Conservation (phyloP, 2,888 invertebrate species). For the Noctuana brunneofusca region DNA sequence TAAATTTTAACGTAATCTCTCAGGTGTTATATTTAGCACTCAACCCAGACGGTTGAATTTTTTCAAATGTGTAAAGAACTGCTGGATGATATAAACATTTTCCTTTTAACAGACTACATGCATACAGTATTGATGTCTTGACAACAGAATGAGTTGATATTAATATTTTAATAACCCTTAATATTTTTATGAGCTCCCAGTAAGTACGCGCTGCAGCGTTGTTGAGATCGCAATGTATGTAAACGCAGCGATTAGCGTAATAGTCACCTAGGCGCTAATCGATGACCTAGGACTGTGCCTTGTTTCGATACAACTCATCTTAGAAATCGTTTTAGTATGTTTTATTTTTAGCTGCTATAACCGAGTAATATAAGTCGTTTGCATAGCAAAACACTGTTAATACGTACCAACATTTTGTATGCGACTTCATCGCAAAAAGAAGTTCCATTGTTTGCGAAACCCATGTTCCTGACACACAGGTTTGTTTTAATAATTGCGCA, state of each 20-base stretch:
- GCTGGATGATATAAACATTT: slow-evolving; percentile 20
- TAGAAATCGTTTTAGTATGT: not conserved
- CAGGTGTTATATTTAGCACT: slow-evolving; percentile 23
- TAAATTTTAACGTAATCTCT: slow-evolving; percentile 17
- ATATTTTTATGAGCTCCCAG: not conserved
- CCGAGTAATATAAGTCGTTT: slow-evolving; percentile 7
- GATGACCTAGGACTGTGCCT: slow-evolving; percentile 11
- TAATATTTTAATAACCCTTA: not conserved
- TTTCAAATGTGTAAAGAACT: slow-evolving; percentile 7
- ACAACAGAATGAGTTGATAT: not conserved
- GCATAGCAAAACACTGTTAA: not conserved
- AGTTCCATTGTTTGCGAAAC: slow-evolving; percentile 54
- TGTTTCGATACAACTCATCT: slow-evolving; percentile 11
- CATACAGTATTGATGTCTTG: not conserved
- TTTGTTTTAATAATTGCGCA: slow-evolving; percentile 75
- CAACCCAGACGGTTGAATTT: slow-evolving; percentile 23
- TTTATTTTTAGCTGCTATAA: slow-evolving; percentile 3
- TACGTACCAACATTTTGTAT: slow-evolving; percentile 6
- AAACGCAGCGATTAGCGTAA: slow-evolving; percentile 24
- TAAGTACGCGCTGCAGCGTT: slow-evolving; percentile 14
- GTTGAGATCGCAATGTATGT: slow-evolving; percentile 17
- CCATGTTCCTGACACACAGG: slow-evolving; percentile 54
- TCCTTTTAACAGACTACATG: not conserved
- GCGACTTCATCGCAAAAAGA: slow-evolving; percentile 35
- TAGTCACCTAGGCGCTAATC: slow-evolving; percentile 26